phyloP scores from a whole-genome alignment of 2,113 vertebrate genomes.

The Rhizomys pruinosus region DNA sequence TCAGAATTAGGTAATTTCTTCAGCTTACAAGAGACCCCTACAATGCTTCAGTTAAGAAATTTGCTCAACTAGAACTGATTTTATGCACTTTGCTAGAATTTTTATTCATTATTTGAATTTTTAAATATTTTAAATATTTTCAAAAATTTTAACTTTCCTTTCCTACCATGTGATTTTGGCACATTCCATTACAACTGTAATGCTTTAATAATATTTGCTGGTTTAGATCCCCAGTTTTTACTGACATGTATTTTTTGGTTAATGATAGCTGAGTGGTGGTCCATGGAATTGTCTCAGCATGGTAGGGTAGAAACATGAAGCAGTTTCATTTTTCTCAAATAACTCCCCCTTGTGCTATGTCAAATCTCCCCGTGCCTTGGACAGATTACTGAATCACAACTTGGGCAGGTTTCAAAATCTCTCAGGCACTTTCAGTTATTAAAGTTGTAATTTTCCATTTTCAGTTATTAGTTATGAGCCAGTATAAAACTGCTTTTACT shows the following conservation, averaged over 20 bases:
- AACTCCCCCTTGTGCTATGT: not conserved
- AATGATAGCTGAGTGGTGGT: not conserved
- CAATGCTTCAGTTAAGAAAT: not conserved
- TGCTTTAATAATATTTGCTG: not conserved
- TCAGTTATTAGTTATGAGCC: not conserved
- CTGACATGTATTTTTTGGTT: not conserved
- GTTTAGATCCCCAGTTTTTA: not conserved
- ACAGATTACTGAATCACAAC: conserved; percentile 44
- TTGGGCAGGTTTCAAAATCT: conserved; percentile 53
- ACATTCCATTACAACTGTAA: not conserved
- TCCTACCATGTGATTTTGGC: not conserved
- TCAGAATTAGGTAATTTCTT: not conserved
- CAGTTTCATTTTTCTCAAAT: conserved; percentile 10
- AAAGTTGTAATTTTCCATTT: conserved; percentile 55
- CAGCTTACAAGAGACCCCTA: not conserved
- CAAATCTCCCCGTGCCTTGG: not conserved
- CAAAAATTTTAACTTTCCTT: conserved; percentile 32
- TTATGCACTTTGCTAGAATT: not conserved
- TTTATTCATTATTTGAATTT: not conserved
- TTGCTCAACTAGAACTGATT: not conserved
- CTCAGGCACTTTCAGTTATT: conserved; percentile 14
- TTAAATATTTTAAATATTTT: conserved; percentile 24
- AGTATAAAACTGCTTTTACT: not conserved
- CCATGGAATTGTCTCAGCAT: conserved; percentile 20
- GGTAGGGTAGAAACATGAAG: not conserved